Evolutionary conservation across 2,797 vertebrate genomes (phyloP).

Genomic region (Cryptoblepharus egeriae): DNA sequence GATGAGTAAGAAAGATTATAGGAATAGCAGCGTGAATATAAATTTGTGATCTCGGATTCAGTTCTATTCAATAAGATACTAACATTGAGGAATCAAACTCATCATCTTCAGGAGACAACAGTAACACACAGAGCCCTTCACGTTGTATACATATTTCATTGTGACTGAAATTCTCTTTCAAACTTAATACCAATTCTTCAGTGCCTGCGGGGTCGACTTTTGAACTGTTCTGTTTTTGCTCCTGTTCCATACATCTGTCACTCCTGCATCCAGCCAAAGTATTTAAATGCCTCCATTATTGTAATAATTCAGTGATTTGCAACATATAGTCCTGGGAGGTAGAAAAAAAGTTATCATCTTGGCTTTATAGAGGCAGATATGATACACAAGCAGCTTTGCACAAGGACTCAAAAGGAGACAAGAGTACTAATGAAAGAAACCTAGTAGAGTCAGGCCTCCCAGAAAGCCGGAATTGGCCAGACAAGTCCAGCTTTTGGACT

Average conservation of each 20-base stretch:
- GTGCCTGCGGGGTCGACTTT: conserved; percentile 22
- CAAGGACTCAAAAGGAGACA: not conserved
- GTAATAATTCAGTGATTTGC: conserved; percentile 1
- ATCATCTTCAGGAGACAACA: not conserved
- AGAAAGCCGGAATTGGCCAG: too few relatives aligned
- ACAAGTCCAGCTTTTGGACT: too few relatives aligned
- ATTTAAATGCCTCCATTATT: conserved; percentile 22
- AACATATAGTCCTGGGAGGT: not conserved
- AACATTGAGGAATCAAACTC: not conserved
- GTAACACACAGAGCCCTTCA: not conserved
- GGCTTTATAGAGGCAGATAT: not conserved
- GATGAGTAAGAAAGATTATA: not conserved
- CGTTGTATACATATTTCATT: not conserved
- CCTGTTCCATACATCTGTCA: conserved; percentile 34
- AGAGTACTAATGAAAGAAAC: too few relatives aligned
- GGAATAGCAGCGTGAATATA: not conserved
- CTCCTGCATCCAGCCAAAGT: conserved; percentile 13
- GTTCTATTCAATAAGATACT: conserved; percentile 1
- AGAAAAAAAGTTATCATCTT: conserved; percentile 4
- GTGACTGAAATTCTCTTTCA: conserved; percentile 14
- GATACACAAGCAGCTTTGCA: not conserved
- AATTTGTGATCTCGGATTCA: not conserved
- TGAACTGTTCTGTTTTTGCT: conserved; percentile 6
- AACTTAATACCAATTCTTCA: conserved; percentile 9
- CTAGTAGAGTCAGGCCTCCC: too few relatives aligned